Percentiles rank a stretch among this genome's conserved stretches.
These are phyloP conservation scores for Linyphia triangularis DNA, from an alignment of 2,888 invertebrate genomes.

Conservation along the genomic window DNA sequence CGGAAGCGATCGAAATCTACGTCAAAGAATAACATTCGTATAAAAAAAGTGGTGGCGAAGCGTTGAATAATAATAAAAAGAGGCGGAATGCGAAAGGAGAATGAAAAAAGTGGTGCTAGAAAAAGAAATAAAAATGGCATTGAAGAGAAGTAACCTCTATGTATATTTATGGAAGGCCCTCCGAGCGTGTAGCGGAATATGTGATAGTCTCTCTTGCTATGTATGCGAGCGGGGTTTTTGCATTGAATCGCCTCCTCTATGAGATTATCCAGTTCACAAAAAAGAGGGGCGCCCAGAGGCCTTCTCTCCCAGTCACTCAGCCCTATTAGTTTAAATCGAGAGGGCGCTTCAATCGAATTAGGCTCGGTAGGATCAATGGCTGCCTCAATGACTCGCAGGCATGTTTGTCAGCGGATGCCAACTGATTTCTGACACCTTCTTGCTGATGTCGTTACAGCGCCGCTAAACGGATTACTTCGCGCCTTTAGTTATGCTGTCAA, in stretches of 20 bases:
- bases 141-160: slow-evolving; percentile 64
- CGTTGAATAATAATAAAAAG: background rate
- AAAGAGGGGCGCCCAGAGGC: slow-evolving; percentile 51
- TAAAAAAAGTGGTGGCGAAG: background rate
- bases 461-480: slow-evolving; percentile 70
- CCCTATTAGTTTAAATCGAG: slow-evolving; percentile 65
- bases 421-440: slow-evolving; percentile 76
- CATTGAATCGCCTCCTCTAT: slow-evolving; percentile 56
- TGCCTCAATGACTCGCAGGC: slow-evolving; percentile 59
- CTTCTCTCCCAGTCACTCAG: slow-evolving; percentile 66
- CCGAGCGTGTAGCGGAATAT: slow-evolving; percentile 70
- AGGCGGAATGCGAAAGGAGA: background rate
- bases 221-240: slow-evolving; percentile 64
- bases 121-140: background rate
- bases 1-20: slow-evolving; percentile 40
- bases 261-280: slow-evolving; percentile 45
- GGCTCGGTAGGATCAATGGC: slow-evolving; percentile 59
- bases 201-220: slow-evolving; percentile 68
- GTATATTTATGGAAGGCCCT: slow-evolving; percentile 74
- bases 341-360: slow-evolving; percentile 71
- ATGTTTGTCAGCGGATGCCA: slow-evolving; percentile 36
- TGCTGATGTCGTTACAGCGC: slow-evolving; percentile 74
- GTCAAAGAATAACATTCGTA: slow-evolving; percentile 50
- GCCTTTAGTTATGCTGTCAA: slow-evolving; percentile 75
- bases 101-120: background rate